These are phyloP conservation scores for Siderastrea radians DNA, from an alignment of 92 coral and sea anemone species.

Conservation along the genomic window DNA sequence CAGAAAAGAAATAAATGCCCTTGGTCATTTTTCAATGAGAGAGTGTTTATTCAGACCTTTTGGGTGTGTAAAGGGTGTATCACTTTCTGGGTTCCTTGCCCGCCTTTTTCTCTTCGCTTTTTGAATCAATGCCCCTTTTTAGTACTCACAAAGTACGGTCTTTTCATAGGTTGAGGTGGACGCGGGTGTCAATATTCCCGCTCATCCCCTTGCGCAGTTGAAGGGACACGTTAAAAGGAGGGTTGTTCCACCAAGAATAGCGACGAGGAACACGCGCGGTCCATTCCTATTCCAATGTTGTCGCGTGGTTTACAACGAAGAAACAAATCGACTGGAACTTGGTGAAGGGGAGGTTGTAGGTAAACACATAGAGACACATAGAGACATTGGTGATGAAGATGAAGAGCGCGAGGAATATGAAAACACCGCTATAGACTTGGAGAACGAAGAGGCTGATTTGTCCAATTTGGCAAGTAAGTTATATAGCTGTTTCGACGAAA, in stretches of 20 bases:
- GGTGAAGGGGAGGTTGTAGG: neutral
- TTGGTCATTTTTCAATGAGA: too few relatives aligned
- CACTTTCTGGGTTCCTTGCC: too few relatives aligned
- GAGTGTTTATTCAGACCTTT: too few relatives aligned
- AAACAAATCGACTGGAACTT: neutral
- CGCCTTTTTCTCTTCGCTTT: too few relatives aligned
- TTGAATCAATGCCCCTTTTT: too few relatives aligned
- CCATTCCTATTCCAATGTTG: conserved; percentile 16
- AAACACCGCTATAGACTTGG: neutral
- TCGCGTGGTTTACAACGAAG: neutral
- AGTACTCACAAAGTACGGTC: too few relatives aligned
- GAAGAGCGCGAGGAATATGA: neutral
- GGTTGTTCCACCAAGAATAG: neutral
- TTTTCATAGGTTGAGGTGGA: neutral
- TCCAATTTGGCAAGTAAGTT: neutral
- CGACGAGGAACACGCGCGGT: neutral
- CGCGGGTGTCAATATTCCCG: neutral
- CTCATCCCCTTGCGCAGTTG: neutral
- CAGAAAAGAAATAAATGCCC: too few relatives aligned
- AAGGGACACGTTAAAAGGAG: too few relatives aligned
- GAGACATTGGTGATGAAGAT: neutral
- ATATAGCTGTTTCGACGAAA: too few relatives aligned
- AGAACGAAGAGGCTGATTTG: neutral
- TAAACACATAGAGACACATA: neutral
- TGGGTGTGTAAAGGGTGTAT: too few relatives aligned